Percentiles rank a stretch among this genome's conserved stretches.
Conservation (phyloP, 2,113 vertebrate species). For the Atrichornis clamosus region DNA sequence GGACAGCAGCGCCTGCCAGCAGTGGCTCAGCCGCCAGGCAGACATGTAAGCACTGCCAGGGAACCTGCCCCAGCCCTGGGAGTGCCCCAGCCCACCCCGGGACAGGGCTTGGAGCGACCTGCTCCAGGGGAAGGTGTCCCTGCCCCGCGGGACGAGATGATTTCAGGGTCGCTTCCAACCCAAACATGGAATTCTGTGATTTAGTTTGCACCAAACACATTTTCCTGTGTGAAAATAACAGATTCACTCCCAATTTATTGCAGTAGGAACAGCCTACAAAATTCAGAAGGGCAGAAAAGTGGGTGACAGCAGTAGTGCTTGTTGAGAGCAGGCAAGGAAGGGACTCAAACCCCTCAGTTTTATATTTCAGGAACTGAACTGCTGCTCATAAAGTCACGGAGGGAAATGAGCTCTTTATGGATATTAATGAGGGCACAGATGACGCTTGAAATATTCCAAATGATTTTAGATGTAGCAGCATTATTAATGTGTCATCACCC, state of each 20-base stretch:
- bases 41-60: constrained; percentile 79
- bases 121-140: background rate
- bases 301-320: background rate
- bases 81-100: background rate
- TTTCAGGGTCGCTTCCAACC: accelerated
- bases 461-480: background rate
- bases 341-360: background rate
- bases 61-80: background rate
- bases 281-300: background rate
- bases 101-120: background rate
- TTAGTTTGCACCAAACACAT: accelerated
- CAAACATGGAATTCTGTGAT: background rate
- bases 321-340: background rate
- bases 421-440: constrained; percentile 10
- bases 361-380: background rate
- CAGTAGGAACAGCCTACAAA: background rate
- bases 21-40: constrained; percentile 97
- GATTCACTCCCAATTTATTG: accelerated
- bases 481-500: background rate
- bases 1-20: constrained; percentile 92
- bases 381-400: background rate
- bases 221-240: background rate
- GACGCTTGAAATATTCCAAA: background rate
- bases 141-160: accelerated
- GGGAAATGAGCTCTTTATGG: background rate